Evolutionary conservation across 2,888 invertebrate genomes (phyloP).

Genomic region (Hirtodrosophila trivittata): DNA sequence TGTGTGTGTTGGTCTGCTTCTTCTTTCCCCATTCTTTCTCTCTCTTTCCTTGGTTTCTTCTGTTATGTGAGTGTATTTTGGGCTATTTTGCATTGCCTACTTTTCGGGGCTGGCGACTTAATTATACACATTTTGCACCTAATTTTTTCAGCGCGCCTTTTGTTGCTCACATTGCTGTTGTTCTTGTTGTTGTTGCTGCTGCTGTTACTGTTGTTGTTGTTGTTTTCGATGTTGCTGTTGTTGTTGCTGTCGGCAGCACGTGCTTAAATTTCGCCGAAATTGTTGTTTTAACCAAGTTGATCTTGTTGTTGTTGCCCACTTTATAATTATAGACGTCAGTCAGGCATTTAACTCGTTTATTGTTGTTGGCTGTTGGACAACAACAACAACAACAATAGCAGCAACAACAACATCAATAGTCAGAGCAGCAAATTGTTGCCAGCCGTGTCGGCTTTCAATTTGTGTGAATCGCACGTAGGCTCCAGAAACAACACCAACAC

Average conservation of each 20-base stretch:
- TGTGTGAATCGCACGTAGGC: constrained; percentile 66
- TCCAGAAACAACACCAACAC: constrained; percentile 15
- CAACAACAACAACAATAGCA: constrained; percentile 34
- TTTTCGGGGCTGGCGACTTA: constrained; percentile 62
- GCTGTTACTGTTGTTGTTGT: constrained; percentile 9
- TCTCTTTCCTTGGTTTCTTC: background rate
- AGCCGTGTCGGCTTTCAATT: constrained; percentile 68
- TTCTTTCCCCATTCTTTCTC: background rate
- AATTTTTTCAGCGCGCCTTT: constrained; percentile 45
- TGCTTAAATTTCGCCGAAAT: constrained; percentile 61
- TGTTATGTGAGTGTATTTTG: constrained; percentile 24
- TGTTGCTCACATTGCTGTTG: background rate
- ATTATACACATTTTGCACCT: constrained; percentile 70
- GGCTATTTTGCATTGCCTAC: constrained; percentile 58
- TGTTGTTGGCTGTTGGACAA: constrained; percentile 36
- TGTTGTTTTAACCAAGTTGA: constrained; percentile 46
- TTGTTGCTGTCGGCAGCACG: constrained; percentile 33
- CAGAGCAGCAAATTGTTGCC: constrained; percentile 66
- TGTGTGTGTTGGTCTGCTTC: background rate
- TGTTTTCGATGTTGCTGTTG: constrained; percentile 14
- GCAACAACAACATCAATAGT: no score
- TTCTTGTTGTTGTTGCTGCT: constrained; percentile 9
- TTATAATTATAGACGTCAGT: constrained; percentile 79
- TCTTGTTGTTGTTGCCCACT: constrained; percentile 51
- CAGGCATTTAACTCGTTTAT: constrained; percentile 75